These are phyloP conservation scores for Peromyscus maniculatus DNA, from an alignment of 2,113 vertebrate genomes.

Conservation along the genomic window DNA sequence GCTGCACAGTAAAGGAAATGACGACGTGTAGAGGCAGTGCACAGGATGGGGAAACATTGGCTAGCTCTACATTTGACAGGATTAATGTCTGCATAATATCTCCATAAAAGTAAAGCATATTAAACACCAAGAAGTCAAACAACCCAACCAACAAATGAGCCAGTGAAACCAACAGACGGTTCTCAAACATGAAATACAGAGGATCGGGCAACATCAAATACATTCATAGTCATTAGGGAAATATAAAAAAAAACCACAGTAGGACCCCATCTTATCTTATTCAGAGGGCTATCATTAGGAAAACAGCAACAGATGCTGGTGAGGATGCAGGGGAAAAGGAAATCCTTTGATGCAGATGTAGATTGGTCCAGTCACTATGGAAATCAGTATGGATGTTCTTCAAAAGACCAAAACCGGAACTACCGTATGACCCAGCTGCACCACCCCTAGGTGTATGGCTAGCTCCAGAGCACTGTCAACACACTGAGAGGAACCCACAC, in stretches of 20 bases:
- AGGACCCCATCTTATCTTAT: not conserved
- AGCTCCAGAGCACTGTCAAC: not conserved
- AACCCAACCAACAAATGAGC: not conserved
- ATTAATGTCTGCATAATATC: not conserved
- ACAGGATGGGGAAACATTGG: not conserved
- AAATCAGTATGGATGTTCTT: not conserved
- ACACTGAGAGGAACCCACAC: no score
- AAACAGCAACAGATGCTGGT: not conserved
- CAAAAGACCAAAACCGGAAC: not conserved
- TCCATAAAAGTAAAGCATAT: not conserved
- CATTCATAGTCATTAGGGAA: not conserved
- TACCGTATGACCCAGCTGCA: not conserved
- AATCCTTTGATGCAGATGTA: not conserved
- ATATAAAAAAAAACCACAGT: not conserved
- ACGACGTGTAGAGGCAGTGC: not conserved
- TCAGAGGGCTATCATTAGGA: not conserved
- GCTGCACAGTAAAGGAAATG: not conserved
- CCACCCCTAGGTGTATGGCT: not conserved
- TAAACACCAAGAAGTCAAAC: not conserved
- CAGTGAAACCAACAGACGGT: not conserved
- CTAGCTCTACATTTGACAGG: not conserved
- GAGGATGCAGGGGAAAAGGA: not conserved
- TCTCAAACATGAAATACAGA: not conserved
- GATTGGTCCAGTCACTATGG: not conserved
- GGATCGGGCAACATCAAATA: not conserved